Percentiles rank a stretch among this genome's conserved stretches.
phyloP scores from a whole-genome alignment of 2,113 vertebrate genomes.

The Rhabdornis inornatus region DNA sequence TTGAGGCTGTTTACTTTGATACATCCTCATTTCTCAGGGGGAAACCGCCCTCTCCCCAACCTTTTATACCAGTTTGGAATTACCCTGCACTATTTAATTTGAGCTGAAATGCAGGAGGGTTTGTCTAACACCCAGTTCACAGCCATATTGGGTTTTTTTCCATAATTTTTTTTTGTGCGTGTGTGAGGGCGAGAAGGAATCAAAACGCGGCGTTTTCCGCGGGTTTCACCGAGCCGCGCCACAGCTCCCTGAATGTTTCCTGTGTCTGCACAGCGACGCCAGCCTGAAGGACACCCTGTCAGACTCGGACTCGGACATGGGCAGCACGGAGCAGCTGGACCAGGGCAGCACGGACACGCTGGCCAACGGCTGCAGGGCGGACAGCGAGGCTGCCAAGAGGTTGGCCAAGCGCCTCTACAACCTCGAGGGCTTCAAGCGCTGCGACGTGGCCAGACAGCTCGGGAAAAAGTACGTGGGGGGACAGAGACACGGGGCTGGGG shows the following conservation, averaged over 20 bases:
- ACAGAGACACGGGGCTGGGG: background rate
- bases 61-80: background rate
- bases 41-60: background rate
- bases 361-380: conserved; percentile 89
- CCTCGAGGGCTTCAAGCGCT: conserved; percentile 95
- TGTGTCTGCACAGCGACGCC: conserved; percentile 76
- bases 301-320: conserved; percentile 88
- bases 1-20: background rate
- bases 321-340: conserved; percentile 88
- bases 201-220: fast-evolving
- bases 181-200: background rate
- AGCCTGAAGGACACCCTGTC: conserved; percentile 87
- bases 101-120: background rate
- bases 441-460: conserved; percentile 92
- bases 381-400: conserved; percentile 86
- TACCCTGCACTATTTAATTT: background rate
- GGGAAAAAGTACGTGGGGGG: conserved; percentile 88
- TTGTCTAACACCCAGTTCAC: background rate
- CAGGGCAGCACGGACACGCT: conserved; percentile 81
- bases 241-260: background rate
- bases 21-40: background rate
- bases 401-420: conserved; percentile 91
- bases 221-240: fast-evolving
- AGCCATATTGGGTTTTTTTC: fast-evolving
- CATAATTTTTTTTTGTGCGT: no score